These are phyloP conservation scores for Microctenopoma steveboyesi DNA, from an alignment of 2,797 vertebrate genomes.

Conservation along the genomic window DNA sequence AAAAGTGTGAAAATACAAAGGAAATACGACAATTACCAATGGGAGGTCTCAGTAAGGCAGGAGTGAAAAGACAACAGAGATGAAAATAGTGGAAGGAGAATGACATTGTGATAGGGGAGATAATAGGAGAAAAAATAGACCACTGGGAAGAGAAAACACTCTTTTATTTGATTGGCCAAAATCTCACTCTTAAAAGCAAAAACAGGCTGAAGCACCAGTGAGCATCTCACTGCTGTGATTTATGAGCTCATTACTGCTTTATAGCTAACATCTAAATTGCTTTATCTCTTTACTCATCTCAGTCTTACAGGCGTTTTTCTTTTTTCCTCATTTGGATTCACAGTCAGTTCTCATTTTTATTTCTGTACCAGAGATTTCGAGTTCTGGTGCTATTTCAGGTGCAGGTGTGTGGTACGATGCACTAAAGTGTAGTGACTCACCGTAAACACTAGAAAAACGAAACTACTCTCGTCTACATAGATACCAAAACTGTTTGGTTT, in stretches of 20 bases:
- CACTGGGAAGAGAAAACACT: slow-evolving; percentile 37
- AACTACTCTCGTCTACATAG: slow-evolving; percentile 44
- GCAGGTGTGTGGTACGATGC: slow-evolving; percentile 40
- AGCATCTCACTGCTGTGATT: slow-evolving; percentile 70
- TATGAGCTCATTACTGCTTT: slow-evolving; percentile 77
- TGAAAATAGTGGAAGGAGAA: slow-evolving; percentile 56
- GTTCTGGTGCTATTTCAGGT: slow-evolving; percentile 52
- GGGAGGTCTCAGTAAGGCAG: slow-evolving; percentile 55
- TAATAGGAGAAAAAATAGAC: slow-evolving; percentile 47
- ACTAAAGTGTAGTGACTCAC: slow-evolving; percentile 58
- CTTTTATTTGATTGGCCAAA: slow-evolving; percentile 51
- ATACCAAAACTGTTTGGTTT: slow-evolving; percentile 44
- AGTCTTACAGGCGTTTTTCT: slow-evolving; percentile 26
- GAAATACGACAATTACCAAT: slow-evolving; percentile 53
- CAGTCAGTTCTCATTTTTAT: slow-evolving; percentile 49
- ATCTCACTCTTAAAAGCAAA: slow-evolving; percentile 42
- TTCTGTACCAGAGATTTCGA: slow-evolving; percentile 33
- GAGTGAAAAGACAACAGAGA: slow-evolving; percentile 52
- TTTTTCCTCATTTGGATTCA: slow-evolving; percentile 26
- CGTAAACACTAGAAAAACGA: slow-evolving; percentile 44
- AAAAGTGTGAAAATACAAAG: slow-evolving; percentile 71
- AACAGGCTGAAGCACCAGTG: slow-evolving; percentile 43
- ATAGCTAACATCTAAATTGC: slow-evolving; percentile 63
- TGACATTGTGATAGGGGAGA: slow-evolving; percentile 46
- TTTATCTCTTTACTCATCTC: slow-evolving; percentile 68